Conservation (phyloP, 2,888 invertebrate genomes). For the Melipona beecheii region DNA sequence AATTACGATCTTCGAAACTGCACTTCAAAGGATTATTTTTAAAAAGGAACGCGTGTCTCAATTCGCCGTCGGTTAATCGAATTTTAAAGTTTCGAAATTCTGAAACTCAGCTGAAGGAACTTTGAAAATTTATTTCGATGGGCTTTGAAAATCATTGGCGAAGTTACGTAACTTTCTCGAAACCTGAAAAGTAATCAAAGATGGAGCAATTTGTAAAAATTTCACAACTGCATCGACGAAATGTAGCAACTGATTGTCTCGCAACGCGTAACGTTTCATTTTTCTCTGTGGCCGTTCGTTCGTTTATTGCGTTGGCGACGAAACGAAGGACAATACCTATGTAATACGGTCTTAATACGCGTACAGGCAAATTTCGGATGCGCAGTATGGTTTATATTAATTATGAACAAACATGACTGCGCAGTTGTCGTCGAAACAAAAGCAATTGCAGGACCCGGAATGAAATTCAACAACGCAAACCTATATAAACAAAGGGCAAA, state of each 20-base stretch:
- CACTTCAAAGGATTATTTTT: background rate
- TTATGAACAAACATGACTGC: conserved; percentile 46
- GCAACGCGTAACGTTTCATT: background rate
- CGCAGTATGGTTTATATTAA: background rate
- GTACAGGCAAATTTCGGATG: conserved; percentile 3
- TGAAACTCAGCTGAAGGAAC: background rate
- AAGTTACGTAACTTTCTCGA: background rate
- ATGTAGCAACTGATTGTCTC: no score
- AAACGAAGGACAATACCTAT: background rate
- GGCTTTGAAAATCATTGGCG: background rate
- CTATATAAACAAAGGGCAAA: conserved; percentile 47
- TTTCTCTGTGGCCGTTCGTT: background rate
- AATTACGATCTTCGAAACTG: background rate
- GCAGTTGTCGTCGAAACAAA: conserved; percentile 43
- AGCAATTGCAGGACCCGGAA: conserved; percentile 52
- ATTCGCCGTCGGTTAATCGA: background rate
- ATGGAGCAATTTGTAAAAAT: no score
- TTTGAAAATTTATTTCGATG: background rate
- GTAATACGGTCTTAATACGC: background rate
- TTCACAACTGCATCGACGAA: no score
- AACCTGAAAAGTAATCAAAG: background rate
- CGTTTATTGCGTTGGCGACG: background rate
- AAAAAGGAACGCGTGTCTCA: background rate
- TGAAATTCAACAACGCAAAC: conserved; percentile 57
- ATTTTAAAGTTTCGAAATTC: background rate